phyloP scores from a whole-genome alignment of 2,113 vertebrate genomes.

The mouse (Mus musculus) region DNA sequence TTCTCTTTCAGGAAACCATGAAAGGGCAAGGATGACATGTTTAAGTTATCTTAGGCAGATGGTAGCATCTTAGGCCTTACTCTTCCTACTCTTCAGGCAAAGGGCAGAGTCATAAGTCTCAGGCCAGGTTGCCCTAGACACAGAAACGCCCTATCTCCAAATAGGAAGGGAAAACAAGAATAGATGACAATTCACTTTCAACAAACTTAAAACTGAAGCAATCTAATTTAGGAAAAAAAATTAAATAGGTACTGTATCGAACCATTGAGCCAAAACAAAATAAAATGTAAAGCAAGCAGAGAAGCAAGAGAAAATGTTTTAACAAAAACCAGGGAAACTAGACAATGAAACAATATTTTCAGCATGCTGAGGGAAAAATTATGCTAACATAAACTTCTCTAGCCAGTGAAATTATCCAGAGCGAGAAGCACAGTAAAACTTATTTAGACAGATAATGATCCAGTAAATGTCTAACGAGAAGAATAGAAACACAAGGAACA shows the following conservation, averaged over 20 bases:
- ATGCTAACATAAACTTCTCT: background rate
- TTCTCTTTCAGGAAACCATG: background rate
- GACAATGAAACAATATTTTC: background rate
- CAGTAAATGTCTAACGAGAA: background rate
- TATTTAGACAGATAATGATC: slow-evolving; percentile 6
- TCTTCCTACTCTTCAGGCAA: background rate
- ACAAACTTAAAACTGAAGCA: background rate
- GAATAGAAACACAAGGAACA: background rate
- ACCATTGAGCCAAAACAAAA: background rate
- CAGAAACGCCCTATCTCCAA: background rate
- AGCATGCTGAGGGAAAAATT: background rate
- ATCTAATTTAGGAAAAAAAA: slow-evolving; percentile 18
- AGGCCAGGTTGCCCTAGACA: background rate
- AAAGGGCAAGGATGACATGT: background rate
- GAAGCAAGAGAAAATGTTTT: background rate
- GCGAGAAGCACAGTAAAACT: background rate
- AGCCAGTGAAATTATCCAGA: background rate
- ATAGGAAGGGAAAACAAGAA: background rate
- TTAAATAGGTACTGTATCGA: background rate
- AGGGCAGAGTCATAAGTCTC: background rate
- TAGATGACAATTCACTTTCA: background rate
- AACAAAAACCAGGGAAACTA: background rate
- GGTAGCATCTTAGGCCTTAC: background rate
- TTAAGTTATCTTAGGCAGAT: background rate
- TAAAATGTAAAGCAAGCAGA: background rate